Conservation (phyloP, 2,888 invertebrate genomes). For the Tetanocera ferruginea region DNA sequence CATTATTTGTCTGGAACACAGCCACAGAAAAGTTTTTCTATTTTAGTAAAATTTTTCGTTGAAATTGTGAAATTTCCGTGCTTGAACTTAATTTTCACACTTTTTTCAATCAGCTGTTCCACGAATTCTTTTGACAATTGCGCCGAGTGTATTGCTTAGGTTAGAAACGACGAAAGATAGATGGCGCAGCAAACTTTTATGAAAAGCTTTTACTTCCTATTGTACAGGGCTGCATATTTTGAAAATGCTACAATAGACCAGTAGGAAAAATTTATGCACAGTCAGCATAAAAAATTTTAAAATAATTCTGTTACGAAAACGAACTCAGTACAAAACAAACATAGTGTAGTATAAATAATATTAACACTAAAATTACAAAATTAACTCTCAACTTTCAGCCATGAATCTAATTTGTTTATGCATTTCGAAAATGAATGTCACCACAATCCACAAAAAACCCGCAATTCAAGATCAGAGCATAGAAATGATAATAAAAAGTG, state of each 20-base stretch:
- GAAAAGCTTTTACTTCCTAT: neutral
- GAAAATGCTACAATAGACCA: neutral
- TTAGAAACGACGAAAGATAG: neutral
- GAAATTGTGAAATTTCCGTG: neutral
- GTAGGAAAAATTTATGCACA: neutral
- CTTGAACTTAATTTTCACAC: neutral
- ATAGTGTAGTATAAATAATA: too few species aligned
- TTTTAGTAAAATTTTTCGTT: neutral
- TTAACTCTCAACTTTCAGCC: too few species aligned
- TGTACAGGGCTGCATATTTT: neutral
- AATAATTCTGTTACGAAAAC: too few species aligned
- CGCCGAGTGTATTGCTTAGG: neutral
- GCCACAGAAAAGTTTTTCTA: neutral
- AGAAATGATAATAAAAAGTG: too few species aligned
- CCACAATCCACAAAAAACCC: too few species aligned
- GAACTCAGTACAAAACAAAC: too few species aligned
- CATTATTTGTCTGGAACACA: slow-evolving; percentile 54
- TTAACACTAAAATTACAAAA: too few species aligned
- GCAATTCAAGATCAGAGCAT: too few species aligned
- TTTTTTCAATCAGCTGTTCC: slow-evolving; percentile 17
- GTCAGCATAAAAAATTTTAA: too few species aligned
- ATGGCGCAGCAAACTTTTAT: neutral
- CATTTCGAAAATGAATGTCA: too few species aligned
- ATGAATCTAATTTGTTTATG: too few species aligned
- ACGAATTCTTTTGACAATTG: neutral